A percentile compares a stretch with the other conserved stretches of the same genome.
phyloP scores from a whole-genome alignment of 2,888 invertebrate genomes.

The Brachynemurus nebulosus region DNA sequence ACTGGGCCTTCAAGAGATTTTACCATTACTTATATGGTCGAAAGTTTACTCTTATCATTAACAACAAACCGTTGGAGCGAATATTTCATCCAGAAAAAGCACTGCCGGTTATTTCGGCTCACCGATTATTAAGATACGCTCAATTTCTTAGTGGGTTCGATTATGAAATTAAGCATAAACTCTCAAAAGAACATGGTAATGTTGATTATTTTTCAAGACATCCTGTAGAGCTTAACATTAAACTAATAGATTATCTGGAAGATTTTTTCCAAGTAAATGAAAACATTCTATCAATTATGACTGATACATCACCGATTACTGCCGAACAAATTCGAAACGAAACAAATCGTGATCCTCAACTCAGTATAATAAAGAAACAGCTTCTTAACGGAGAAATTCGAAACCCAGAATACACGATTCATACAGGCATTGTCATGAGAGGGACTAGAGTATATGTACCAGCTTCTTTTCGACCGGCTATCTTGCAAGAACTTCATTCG shows the following conservation, averaged over 20 bases:
- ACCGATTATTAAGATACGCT: not conserved
- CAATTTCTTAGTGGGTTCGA: not conserved
- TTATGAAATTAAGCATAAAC: not conserved
- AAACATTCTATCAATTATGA: not conserved
- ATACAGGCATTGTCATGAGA: not conserved
- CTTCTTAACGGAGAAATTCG: not conserved
- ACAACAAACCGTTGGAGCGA: not conserved
- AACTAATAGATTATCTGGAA: not conserved
- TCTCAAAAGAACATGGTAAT: not conserved
- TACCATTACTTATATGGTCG: not conserved
- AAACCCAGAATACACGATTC: not conserved
- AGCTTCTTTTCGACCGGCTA: not conserved
- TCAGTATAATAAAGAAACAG: not conserved
- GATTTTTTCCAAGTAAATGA: not conserved
- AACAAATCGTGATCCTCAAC: not conserved
- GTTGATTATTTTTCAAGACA: not conserved
- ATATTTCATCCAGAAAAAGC: not conserved
- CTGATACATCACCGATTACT: not conserved
- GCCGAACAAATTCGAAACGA: not conserved
- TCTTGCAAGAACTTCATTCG: not conserved
- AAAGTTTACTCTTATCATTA: not conserved
- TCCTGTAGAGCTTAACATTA: not conserved
- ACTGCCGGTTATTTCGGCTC: not conserved
- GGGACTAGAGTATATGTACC: not conserved
- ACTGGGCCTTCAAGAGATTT: not conserved